Evolutionary conservation across 1,140 invertebrate genomes (phyloP).

Genomic region (Eulimnadia texana): DNA sequence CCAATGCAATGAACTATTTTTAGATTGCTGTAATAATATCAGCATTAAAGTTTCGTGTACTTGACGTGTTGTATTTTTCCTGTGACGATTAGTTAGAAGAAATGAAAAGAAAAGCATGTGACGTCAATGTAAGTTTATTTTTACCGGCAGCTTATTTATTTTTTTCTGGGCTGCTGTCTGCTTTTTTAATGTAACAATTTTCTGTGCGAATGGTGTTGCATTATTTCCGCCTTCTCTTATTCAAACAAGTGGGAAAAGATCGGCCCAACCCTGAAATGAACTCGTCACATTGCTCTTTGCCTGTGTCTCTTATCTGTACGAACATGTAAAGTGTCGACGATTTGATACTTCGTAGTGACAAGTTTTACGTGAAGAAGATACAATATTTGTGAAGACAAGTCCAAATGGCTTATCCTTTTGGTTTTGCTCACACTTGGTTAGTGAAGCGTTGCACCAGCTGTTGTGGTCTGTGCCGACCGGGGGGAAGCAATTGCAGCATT

Average conservation of each 20-base stretch:
- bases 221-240: background rate
- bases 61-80: no score
- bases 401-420: no score
- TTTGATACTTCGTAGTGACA: no score
- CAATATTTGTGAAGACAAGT: no score
- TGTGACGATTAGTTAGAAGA: no score
- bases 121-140: background rate
- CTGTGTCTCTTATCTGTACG: background rate
- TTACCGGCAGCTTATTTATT: no score
- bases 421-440: background rate
- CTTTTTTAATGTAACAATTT: background rate
- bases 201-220: background rate
- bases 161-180: background rate
- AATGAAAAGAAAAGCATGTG: background rate
- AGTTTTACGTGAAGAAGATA: no score
- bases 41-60: no score
- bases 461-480: background rate
- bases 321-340: constrained; percentile 3
- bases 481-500: background rate
- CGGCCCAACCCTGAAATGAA: constrained; percentile 3
- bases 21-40: no score
- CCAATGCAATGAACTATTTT: no score
- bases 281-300: background rate
- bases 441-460: background rate
- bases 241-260: constrained; percentile 5